These are phyloP conservation scores for Gibbula magus DNA, from an alignment of 2,888 invertebrate species.

Conservation along the genomic window DNA sequence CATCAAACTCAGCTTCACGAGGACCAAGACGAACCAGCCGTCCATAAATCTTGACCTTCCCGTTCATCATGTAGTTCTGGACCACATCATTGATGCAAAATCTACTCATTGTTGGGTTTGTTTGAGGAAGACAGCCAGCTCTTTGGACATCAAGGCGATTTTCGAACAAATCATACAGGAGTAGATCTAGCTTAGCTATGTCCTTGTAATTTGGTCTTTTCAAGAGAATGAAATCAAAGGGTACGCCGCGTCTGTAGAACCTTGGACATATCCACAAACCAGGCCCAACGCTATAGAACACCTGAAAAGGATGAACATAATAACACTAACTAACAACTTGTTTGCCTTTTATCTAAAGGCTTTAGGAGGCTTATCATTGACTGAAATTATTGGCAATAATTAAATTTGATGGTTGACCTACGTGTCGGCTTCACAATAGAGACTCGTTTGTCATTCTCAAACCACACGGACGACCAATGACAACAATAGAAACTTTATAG, in stretches of 20 bases:
- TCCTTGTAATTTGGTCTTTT: not conserved
- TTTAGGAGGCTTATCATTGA: too few species aligned
- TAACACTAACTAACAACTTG: not conserved
- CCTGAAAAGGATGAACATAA: not conserved
- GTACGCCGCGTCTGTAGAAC: not conserved
- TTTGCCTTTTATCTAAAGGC: too few species aligned
- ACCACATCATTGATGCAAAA: slow-evolving; percentile 74
- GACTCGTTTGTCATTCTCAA: too few species aligned
- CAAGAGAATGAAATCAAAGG: not conserved
- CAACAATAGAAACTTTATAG: too few species aligned
- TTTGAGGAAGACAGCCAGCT: too few species aligned
- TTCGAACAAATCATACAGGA: too few species aligned
- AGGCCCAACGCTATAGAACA: not conserved
- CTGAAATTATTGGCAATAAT: too few species aligned
- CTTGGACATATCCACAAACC: not conserved
- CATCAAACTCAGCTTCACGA: slow-evolving; percentile 64
- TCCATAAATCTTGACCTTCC: slow-evolving; percentile 68
- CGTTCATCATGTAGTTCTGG: slow-evolving; percentile 74
- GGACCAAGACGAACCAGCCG: slow-evolving; percentile 63
- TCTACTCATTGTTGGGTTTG: not conserved
- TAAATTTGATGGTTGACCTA: too few species aligned
- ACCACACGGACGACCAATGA: too few species aligned
- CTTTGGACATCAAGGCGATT: too few species aligned
- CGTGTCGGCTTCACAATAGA: too few species aligned
- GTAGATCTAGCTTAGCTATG: not conserved